Evolutionary conservation across 2,797 vertebrate species (phyloP), one percentile per base, ranked within the genome.

Genomic region (Gouania willdenowi): DNA sequence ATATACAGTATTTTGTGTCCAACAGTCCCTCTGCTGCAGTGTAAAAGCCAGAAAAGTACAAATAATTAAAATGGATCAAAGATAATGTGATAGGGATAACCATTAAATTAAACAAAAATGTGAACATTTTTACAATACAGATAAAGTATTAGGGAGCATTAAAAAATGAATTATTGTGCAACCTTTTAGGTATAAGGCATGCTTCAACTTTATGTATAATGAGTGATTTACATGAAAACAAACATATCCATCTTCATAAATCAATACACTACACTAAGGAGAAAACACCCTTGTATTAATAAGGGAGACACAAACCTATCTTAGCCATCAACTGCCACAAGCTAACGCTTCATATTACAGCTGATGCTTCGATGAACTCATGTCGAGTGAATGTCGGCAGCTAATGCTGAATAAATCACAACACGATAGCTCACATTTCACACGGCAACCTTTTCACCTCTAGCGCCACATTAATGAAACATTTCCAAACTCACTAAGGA

Each of bases 291-390:
- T 28, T 16, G 18, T 10, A n/a, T 58, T 51, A 40, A 31, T 54
- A 43, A 44, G 23, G 66, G 38, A 66, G 41, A 30, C 37, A 45
- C 41, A 37, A 45, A 55, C 52, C 48, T 45, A 48, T 45, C 44
- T 26, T n/a, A 40, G 53, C 31, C 34, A 26, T 35, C 37, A 25
- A 52, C 48, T 70, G 58, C 56, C 59, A 56, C 47, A 42, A 56
- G 57, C 51, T 37, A 63, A 33, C 10, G 23, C 7, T 34, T 40
- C 40, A 48, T 58, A 57, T 46, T 32, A 28, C 42, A 50, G 47
- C 48, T 55, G 47, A 75, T 66, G 52, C 56, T 50, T 50, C 72
- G 56, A 56, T 78, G 65, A 70, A 53, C 45, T 53, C 21, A 7
- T 27, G 10, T 19, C 48, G 56, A 54, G 51, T 24, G 12, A 29